Percentiles rank a stretch among this genome's conserved stretches.
phyloP scores from a whole-genome alignment of 2,888 invertebrate species.

The Synergus umbraculus region DNA sequence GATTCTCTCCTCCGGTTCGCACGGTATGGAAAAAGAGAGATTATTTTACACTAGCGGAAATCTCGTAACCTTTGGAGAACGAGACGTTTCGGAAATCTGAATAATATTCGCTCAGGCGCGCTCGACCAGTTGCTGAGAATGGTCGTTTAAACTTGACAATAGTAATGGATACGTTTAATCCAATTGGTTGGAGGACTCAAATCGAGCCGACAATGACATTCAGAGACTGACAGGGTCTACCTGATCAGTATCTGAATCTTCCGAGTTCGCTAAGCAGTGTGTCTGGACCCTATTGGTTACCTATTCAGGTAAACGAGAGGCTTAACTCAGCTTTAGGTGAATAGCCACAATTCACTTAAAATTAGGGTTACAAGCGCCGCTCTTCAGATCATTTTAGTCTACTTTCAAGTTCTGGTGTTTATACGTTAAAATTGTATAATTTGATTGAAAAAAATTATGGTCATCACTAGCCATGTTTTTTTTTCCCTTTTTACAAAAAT shows the following conservation, averaged over 20 bases:
- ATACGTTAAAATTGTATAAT: background rate
- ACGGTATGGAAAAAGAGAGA: conserved; percentile 26
- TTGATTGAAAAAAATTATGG: no score
- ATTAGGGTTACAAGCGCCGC: conserved; percentile 58
- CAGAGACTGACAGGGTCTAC: conserved; percentile 19
- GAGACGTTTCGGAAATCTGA: conserved; percentile 38
- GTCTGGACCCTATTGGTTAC: conserved; percentile 53
- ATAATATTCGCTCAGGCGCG: conserved; percentile 41
- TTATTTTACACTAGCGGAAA: conserved; percentile 11
- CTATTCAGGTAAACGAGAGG: conserved; percentile 66
- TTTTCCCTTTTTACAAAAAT: no score
- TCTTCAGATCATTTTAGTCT: background rate
- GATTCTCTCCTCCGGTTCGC: conserved; percentile 20
- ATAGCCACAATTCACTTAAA: conserved; percentile 66
- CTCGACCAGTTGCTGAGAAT: conserved; percentile 42
- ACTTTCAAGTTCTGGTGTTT: background rate
- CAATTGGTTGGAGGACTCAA: conserved; percentile 69
- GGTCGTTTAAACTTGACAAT: conserved; percentile 62
- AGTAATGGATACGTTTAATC: conserved; percentile 77
- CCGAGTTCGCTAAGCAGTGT: conserved; percentile 66
- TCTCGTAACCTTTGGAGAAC: background rate
- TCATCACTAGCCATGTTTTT: no score
- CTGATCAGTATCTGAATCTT: conserved; percentile 59
- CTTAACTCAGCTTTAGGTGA: conserved; percentile 66
- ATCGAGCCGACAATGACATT: conserved; percentile 62